Evolutionary conservation across 2,888 invertebrate genomes (phyloP), one percentile per base, ranked within the genome.

Genomic region (Philhelius pedissequus): DNA sequence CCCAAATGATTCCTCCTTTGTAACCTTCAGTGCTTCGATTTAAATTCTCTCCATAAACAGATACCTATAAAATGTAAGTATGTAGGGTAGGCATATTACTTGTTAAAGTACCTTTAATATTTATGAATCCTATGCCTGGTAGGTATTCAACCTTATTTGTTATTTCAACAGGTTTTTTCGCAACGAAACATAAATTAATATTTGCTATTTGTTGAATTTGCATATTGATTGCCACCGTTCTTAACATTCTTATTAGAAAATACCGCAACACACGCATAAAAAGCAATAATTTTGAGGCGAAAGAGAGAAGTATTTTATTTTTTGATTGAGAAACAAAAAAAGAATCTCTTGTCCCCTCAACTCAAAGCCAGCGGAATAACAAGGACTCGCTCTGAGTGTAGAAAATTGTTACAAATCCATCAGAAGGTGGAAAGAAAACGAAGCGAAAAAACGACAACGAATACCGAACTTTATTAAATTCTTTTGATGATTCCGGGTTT

Each of bases 381-480:
- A 58, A 58, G 25, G 38, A 58, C 25, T 27, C n/a, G n/a, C 9
- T 4, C 15, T 38, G 5, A 38, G 58, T 58, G 20, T n/a, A n/a
- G 20, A 35, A 64, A 77, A 82, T 71, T 83, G 74, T 83, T 64
- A 83, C 78, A 83, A 83, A 69, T 13, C 22, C 32, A 62, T 35
- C 38, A 40, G 22, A 69, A 69, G 50, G 48, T 56, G 73, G 30
- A 66, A 58, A 66, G 45, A 48, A 66, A 73, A 32, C 50, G 71
- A 68, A 52, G 35, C 35, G 9, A 50, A 66, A 66, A 45, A 52
- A 52, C 38, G 35, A 71, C 60, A 22, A 71, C 73, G 43, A 83
- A 70, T 79, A 66, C 74, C 58, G 68, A 84, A 84, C 62, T 43
- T 79, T 84, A 84, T 84, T 84, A 80, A 84, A 84, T 84, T 80